Evolutionary conservation across 2,888 invertebrate species (phyloP).

Genomic region (Andricus quercusramuli): DNA sequence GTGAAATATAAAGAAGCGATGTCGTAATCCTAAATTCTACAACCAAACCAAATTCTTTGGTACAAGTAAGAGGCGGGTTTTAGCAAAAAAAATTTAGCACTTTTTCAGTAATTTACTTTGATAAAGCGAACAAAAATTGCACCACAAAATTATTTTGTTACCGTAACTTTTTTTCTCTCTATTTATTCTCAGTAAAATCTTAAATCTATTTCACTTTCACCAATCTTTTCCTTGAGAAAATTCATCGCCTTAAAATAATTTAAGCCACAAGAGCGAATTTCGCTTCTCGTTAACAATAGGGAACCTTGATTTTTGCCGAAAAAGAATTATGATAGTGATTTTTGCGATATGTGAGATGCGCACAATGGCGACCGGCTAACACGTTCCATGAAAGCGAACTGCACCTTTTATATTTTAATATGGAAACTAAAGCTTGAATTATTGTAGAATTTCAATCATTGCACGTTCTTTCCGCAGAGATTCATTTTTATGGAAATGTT

Average conservation of each 20-base stretch:
- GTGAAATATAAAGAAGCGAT: too few species aligned
- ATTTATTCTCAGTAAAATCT: too few species aligned
- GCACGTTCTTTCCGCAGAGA: not conserved
- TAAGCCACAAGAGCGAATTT: not conserved
- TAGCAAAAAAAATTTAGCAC: too few species aligned
- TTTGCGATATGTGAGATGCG: slow-evolving; percentile 23
- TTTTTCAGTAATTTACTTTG: too few species aligned
- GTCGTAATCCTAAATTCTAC: too few species aligned
- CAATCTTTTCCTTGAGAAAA: not conserved
- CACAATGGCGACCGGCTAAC: not conserved
- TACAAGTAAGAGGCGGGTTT: too few species aligned
- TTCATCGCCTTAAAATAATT: too few species aligned
- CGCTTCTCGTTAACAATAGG: not conserved
- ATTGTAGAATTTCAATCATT: not conserved
- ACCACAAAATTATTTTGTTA: too few species aligned
- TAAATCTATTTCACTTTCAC: not conserved
- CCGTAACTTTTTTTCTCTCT: too few species aligned
- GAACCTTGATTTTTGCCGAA: not conserved
- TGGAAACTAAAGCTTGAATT: not conserved
- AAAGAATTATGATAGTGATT: slow-evolving; percentile 38
- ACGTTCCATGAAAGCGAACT: not conserved
- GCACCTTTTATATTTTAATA: slow-evolving; percentile 7
- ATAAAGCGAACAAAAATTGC: too few species aligned
- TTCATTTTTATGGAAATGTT: not conserved
- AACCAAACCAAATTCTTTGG: too few species aligned